phyloP scores from a whole-genome alignment of 2,113 vertebrate genomes.

The Bos indicus region DNA sequence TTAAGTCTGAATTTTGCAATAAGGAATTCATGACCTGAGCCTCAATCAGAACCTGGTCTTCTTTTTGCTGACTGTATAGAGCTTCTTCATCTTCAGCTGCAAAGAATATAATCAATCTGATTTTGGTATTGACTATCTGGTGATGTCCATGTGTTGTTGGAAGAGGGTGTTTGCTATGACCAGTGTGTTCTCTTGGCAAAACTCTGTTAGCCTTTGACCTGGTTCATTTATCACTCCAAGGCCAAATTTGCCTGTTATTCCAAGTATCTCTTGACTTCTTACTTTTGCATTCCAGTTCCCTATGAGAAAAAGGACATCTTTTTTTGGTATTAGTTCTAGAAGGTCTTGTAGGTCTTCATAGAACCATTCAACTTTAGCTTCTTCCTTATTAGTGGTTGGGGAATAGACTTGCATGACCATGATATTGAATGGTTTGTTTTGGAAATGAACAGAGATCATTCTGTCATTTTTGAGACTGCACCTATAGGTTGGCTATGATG shows the following conservation, averaged over 20 bases:
- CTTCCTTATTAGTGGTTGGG: neutral
- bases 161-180: neutral
- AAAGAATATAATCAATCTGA: neutral
- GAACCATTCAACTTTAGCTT: neutral
- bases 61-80: neutral
- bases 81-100: neutral
- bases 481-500: neutral
- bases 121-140: neutral
- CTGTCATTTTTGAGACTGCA: neutral
- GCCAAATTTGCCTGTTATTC: neutral
- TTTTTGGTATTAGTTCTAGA: neutral
- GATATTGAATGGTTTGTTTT: neutral
- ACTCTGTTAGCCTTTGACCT: neutral
- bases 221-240: neutral
- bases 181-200: neutral
- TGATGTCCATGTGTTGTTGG: neutral
- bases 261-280: neutral
- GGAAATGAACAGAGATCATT: neutral
- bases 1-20: neutral
- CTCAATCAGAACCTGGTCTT: neutral
- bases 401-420: neutral
- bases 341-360: neutral
- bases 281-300: neutral
- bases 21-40: neutral
- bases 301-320: neutral